Conservation (phyloP, 2,113 vertebrate species). For the Uria aalge region DNA sequence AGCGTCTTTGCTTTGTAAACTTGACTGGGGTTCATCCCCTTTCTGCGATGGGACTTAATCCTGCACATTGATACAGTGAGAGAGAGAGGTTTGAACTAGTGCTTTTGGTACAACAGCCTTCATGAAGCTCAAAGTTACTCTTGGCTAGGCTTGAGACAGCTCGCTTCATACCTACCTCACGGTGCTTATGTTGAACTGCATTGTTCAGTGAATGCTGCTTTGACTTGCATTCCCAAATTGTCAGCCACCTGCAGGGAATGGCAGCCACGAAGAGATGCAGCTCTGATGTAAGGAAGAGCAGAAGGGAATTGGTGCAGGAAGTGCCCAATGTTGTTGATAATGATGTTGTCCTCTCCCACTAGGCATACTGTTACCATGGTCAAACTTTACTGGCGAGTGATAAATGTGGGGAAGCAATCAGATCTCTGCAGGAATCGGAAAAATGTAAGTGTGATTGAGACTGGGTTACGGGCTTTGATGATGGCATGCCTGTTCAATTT, state of each 20-base stretch:
- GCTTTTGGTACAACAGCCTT: neutral
- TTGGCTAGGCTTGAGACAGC: neutral
- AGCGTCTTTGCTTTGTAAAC: neutral
- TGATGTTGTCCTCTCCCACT: neutral
- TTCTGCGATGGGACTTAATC: neutral
- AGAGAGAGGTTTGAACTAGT: neutral
- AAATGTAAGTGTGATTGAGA: constrained; percentile 82
- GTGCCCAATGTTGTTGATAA: neutral
- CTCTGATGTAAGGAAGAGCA: neutral
- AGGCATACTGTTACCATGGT: constrained; percentile 95
- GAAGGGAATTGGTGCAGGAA: neutral
- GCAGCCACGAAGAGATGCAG: neutral
- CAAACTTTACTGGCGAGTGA: constrained; percentile 90
- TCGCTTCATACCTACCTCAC: rapidly evolving
- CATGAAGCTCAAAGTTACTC: neutral
- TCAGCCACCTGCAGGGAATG: neutral
- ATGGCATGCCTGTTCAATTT: neutral
- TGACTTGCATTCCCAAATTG: neutral
- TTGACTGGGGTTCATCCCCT: neutral
- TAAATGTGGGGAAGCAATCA: constrained; percentile 97
- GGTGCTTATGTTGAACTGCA: neutral
- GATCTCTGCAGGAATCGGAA: constrained; percentile 94
- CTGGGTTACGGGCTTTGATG: neutral
- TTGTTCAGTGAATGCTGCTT: neutral
- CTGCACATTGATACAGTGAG: neutral